These are phyloP conservation scores for Drosophila algonquin DNA, from an alignment of 2,888 invertebrate species.

Conservation along the genomic window DNA sequence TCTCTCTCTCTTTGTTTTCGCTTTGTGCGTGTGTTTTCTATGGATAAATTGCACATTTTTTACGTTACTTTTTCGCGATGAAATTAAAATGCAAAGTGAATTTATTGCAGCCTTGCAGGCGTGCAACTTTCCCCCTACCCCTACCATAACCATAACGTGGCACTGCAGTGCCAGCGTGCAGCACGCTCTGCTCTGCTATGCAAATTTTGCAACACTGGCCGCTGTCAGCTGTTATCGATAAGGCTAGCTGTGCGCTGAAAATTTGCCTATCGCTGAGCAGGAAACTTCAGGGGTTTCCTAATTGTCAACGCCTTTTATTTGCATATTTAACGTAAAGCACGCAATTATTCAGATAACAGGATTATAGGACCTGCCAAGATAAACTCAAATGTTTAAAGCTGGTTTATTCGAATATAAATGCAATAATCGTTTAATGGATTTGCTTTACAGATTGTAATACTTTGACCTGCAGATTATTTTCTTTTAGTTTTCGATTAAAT, in stretches of 20 bases:
- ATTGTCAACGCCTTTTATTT: constrained; percentile 34
- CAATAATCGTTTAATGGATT: no score
- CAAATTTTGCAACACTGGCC: constrained; percentile 22
- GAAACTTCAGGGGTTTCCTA: constrained; percentile 31
- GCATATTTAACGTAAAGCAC: constrained; percentile 7
- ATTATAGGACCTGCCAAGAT: constrained; percentile 9
- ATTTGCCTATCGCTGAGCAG: constrained; percentile 33
- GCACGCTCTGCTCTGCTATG: constrained; percentile 33
- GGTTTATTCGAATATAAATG: no score
- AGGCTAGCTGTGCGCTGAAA: neutral
- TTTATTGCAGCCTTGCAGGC: constrained; percentile 35
- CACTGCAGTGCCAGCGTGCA: constrained; percentile 19
- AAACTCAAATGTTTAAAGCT: neutral
- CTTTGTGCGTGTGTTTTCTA: constrained; percentile 20
- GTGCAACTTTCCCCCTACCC: neutral
- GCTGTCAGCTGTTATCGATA: constrained; percentile 35
- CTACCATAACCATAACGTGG: no score
- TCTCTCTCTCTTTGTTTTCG: constrained; percentile 12
- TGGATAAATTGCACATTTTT: constrained; percentile 46
- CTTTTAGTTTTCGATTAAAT: no score
- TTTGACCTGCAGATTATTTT: no score
- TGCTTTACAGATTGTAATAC: no score
- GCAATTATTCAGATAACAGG: neutral
- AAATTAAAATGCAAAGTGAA: constrained; percentile 52
- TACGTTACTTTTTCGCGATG: constrained; percentile 19